A percentile compares a stretch with the other conserved stretches of the same genome.
Conservation (phyloP, 2,113 vertebrate species). For the Gobius niger region DNA sequence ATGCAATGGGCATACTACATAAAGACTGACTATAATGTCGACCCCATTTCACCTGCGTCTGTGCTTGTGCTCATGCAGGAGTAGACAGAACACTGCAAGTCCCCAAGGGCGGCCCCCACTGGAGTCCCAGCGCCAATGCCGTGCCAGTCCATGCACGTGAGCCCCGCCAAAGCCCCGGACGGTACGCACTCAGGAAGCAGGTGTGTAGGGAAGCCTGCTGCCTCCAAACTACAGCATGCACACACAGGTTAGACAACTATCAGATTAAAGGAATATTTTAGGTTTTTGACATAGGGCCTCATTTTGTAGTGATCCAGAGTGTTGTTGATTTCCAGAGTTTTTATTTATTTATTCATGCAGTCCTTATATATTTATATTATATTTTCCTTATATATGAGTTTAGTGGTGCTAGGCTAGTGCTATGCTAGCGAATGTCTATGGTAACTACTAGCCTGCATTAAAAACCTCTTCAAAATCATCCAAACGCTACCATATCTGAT, state of each 20-base stretch:
- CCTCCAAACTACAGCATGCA: conserved; percentile 77
- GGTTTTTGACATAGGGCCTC: no score
- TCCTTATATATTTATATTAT: no score
- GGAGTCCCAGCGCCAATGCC: conserved; percentile 81
- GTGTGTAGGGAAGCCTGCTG: conserved; percentile 81
- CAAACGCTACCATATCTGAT: no score
- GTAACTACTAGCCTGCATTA: no score
- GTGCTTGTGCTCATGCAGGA: conserved; percentile 84
- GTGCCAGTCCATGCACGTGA: conserved; percentile 80
- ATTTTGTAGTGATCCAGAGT: no score
- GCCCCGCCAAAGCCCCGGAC: conserved; percentile 82
- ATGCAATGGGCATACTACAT: background rate
- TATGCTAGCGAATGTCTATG: no score
- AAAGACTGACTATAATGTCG: background rate
- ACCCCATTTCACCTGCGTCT: conserved; percentile 83
- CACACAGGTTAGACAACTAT: conserved; percentile 30
- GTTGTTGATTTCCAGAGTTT: no score
- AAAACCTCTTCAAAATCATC: no score
- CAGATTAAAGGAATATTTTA: no score
- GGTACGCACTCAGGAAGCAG: conserved; percentile 84
- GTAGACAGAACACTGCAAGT: conserved; percentile 94
- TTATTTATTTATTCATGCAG: no score
- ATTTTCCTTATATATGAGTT: no score
- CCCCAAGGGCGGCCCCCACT: conserved; percentile 91
- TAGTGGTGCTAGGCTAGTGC: no score